Conservation (phyloP, 2,113 vertebrate genomes). For the Podiceps cristatus region DNA sequence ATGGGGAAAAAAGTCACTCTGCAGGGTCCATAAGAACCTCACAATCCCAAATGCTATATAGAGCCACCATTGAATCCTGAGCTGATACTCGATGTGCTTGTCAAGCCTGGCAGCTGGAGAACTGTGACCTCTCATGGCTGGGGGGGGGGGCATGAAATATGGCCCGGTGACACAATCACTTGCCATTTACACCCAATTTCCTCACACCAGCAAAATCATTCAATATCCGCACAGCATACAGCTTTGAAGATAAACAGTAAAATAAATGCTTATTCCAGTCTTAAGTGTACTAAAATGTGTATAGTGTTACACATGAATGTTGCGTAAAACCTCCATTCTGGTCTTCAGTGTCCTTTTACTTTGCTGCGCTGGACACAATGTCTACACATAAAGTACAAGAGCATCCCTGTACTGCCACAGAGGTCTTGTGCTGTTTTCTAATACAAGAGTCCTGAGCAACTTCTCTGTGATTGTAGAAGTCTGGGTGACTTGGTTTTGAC, state of each 20-base stretch:
- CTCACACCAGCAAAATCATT: not conserved
- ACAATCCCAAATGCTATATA: not conserved
- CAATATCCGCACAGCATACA: not conserved
- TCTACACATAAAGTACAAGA: not conserved
- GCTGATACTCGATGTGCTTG: fast-evolving
- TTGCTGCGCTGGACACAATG: not conserved
- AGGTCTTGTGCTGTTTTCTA: not conserved
- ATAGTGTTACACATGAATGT: not conserved
- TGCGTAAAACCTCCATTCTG: not conserved
- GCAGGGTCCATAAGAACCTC: not conserved
- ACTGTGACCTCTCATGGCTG: not conserved
- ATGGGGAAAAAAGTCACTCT: not conserved
- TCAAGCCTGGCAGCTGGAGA: not conserved
- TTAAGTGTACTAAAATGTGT: not conserved
- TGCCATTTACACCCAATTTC: not conserved
- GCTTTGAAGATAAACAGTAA: not conserved
- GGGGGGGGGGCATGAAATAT: not conserved
- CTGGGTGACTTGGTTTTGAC: not conserved
- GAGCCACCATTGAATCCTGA: not conserved
- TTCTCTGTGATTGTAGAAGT: not conserved
- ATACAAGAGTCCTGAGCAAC: not conserved
- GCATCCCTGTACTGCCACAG: not conserved
- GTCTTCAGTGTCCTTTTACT: not conserved
- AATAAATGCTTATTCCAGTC: not conserved
- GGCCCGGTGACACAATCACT: not conserved